Conservation (phyloP, 92 coral and sea anemone genomes). For the Heteractis magnifica region DNA sequence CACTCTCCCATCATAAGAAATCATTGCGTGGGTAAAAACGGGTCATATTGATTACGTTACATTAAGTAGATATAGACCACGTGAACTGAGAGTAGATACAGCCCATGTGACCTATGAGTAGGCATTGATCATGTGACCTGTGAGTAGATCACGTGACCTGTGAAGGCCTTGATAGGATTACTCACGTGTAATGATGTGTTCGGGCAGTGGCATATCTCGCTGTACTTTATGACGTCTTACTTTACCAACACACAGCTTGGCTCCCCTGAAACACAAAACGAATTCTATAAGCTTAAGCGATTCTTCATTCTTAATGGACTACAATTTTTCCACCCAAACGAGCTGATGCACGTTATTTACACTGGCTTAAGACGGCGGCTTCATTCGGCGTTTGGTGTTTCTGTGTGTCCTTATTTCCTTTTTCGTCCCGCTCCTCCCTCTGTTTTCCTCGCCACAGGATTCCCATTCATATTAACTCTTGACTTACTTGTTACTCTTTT, state of each 20-base stretch:
- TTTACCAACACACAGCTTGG: constrained; percentile 92
- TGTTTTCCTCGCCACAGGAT: background rate
- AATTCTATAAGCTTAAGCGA: background rate
- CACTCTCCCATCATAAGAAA: too few relatives aligned
- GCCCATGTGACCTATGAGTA: too few relatives aligned
- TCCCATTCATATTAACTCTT: background rate
- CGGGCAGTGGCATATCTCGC: constrained; percentile 88
- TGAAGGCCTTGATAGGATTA: background rate
- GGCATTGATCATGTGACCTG: too few relatives aligned
- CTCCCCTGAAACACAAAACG: constrained; percentile 68
- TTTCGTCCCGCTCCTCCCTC: background rate
- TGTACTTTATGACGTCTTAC: constrained; percentile 66
- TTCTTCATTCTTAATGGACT: too few relatives aligned
- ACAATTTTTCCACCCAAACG: too few relatives aligned
- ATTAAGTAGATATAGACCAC: too few relatives aligned
- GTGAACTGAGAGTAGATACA: too few relatives aligned
- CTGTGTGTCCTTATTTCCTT: background rate
- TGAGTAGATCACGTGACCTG: background rate
- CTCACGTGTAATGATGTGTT: constrained; percentile 96
- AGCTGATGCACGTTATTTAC: too few relatives aligned
- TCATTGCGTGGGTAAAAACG: too few relatives aligned
- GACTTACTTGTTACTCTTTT: constrained; percentile 85
- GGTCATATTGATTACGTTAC: too few relatives aligned
- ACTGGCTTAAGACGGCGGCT: too few relatives aligned
- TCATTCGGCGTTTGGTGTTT: background rate